phyloP scores from a whole-genome alignment of 2,113 vertebrate genomes.

The Rhinopomastus cyanomelas region DNA sequence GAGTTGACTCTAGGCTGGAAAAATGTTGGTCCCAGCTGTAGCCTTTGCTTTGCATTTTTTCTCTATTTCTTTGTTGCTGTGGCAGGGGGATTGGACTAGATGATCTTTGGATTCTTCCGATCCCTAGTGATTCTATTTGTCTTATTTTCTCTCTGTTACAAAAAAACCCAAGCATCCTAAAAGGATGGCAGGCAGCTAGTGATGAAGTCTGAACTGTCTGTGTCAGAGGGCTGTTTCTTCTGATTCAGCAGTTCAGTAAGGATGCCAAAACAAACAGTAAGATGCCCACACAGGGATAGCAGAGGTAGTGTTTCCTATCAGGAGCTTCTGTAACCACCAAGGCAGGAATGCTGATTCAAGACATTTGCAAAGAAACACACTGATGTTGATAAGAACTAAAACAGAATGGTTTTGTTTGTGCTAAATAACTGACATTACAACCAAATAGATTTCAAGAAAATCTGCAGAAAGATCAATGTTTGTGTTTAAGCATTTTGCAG shows the following conservation, averaged over 20 bases:
- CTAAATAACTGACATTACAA: slow-evolving; percentile 48
- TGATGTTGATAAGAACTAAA: slow-evolving; percentile 40
- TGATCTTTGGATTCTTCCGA: too few relatives aligned
- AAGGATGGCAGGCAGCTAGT: neutral
- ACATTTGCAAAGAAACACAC: slow-evolving; percentile 21
- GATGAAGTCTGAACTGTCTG: neutral
- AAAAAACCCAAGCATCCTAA: neutral
- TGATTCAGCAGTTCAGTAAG: slow-evolving; percentile 33
- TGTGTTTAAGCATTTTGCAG: slow-evolving; percentile 1
- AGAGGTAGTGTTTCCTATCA: slow-evolving; percentile 21
- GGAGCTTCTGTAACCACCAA: slow-evolving; percentile 14
- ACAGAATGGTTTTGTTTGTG: slow-evolving; percentile 45
- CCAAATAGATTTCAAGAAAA: slow-evolving; percentile 40
- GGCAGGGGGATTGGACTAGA: too few relatives aligned
- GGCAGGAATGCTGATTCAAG: slow-evolving; percentile 48
- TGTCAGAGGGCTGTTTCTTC: slow-evolving; percentile 5
- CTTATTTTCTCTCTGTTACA: neutral
- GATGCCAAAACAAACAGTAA: slow-evolving; percentile 24
- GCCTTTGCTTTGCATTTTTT: neutral
- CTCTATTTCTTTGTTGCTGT: neutral
- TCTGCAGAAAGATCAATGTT: slow-evolving; percentile 35
- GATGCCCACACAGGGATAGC: slow-evolving; percentile 24
- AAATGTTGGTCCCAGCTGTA: neutral
- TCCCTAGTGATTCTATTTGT: too few relatives aligned
- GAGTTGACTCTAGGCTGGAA: neutral